Evolutionary conservation across 2,888 invertebrate genomes (phyloP), one percentile per base, ranked within the genome.

Genomic region (Agrotis exclamationis): DNA sequence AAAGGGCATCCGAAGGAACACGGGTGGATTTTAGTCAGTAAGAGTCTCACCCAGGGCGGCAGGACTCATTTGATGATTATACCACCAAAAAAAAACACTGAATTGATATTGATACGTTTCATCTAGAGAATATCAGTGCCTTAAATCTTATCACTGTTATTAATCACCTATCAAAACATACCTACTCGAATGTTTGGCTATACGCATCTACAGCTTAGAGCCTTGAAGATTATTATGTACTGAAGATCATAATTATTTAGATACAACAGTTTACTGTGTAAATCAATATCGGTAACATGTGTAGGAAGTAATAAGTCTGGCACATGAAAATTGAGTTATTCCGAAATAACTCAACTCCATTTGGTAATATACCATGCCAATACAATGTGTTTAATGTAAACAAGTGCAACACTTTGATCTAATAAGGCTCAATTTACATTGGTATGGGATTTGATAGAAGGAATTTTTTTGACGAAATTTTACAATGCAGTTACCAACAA

Each of bases 261-360:
- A n/a, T n/a, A 60, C 20, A 60, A 22, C 28, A 39, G 7, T 24
- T 53, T 28, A 44, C 11, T 20, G 5, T 7, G 6, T 56, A 13
- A 63, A n/a, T 13, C 6, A 63, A 20, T 39, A 56, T 13, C 54
- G 18, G 13, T 22, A 11, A 58, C 50, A 56, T 56, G 45, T 24
- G 66, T 24, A 28, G 48, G 60, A 67, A 75, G 57, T 51, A 67
- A 54, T 64, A 70, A 70, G 22, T 70, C 48, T 56, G 13, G 16
- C 6, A 18, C 24, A 59, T 44, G 56, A 28, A 67, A 60, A 74
- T 45, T 50, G 20, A 59, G 33, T 63, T 63, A 63, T 50, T 53
- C 24, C n/a, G 1, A 48, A 70, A 33, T 74, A 67, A 58, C 39
- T 70, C 54, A 63, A 66, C 24, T 47, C 16, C 33, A 33, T 45